A percentile compares a stretch with the other conserved stretches of the same genome.
These are phyloP conservation scores for Squalus acanthias DNA, from an alignment of 2,797 vertebrate genomes.

Conservation along the genomic window DNA sequence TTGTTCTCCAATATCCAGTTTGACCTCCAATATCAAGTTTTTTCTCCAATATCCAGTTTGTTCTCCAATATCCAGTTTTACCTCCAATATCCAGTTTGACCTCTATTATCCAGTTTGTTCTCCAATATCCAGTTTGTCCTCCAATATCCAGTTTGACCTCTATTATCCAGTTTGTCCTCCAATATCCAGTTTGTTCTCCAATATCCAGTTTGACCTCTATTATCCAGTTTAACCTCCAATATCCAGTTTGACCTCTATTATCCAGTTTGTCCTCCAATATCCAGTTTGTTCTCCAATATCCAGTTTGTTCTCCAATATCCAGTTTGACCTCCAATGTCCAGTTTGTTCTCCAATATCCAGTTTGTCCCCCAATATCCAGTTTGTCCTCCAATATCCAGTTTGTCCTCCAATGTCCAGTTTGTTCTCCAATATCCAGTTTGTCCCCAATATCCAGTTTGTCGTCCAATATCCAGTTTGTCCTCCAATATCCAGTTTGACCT, in stretches of 20 bases:
- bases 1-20: not conserved
- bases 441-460: not conserved
- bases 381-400: not conserved
- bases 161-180: not conserved
- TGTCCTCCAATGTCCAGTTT: not conserved
- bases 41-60: too few species aligned
- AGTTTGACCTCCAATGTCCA: not conserved
- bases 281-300: not conserved
- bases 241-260: too few species aligned
- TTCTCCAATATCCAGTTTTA: too few species aligned
- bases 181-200: not conserved
- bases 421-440: not conserved
- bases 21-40: not conserved
- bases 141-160: not conserved
- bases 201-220: not conserved
- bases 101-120: too few species aligned
- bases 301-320: not conserved
- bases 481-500: not conserved
- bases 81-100: too few species aligned
- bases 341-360: not conserved
- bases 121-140: too few species aligned
- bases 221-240: not conserved
- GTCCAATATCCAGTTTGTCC: not conserved
- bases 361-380: not conserved
- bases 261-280: too few species aligned